Base-by-base conservation (phyloP, 1,140 invertebrate genomes). In the Pentalonia nigronervosa region DNA sequence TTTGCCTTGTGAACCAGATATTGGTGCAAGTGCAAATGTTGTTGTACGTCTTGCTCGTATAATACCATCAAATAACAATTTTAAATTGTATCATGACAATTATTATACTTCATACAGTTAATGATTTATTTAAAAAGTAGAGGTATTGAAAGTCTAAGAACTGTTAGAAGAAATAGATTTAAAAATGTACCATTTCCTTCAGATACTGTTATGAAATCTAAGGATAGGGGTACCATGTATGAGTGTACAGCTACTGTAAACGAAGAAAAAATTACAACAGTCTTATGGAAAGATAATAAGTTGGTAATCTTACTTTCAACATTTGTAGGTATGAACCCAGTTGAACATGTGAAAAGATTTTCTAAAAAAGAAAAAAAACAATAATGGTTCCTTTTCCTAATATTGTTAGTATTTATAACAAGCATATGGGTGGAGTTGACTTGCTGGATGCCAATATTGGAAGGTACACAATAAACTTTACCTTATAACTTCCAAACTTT, bases 241-340 rank as follows among this genome's bases (percentile, higher is more conserved):
- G 93, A 93, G 36, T 93, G 36, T 81, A 56, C 50, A 34, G 48
- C 67, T 81, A 67, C 34, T 41, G 53, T 86, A 25, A 89, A 94
- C 9, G n/a, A 89, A 6, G 67, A 94, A 30, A 93, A 94, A 30
- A 81, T 94, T 23, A 93, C 92, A 36, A 67, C 60, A 94, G 87
- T 94, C 23, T 30, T 86, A 11, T 94, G 94, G 94, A 91, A 91
- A 23, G 94, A 95, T 94, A 96, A 95, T 94, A 95, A 95, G 94
- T 53, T 92, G 92, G 95, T 95, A 83, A 95, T 94, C 92, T 94
- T 95, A 41, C 94, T 94, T 93, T 95, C 95, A 88, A 95, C 94
- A 93, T 95, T 95, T 95, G 94, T 94, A 94, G 95, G 95, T 94
- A 94, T 94, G 86, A 93, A 95, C 76, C 95, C 95, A 53, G 90